Evolutionary conservation across 1,140 invertebrate genomes (phyloP), one percentile per base, ranked within the genome.

Genomic region (Propsilocerus akamusi): DNA sequence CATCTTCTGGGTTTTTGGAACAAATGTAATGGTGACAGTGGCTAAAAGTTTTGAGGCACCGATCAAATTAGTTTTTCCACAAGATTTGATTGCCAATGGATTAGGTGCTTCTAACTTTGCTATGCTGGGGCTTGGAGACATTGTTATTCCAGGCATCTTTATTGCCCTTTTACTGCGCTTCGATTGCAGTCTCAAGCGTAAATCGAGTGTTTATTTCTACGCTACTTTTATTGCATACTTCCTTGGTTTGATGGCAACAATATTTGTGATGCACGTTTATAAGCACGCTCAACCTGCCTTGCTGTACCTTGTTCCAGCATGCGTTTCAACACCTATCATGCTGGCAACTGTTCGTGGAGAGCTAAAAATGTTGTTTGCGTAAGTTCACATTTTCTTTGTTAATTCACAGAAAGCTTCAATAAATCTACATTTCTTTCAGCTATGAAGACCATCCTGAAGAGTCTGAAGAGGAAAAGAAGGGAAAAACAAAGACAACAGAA

Each of bases 1-100:
- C 65, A 89, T 99, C 52, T 99, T 99, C 71, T 99, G 97, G 97
- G 95, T 97, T 12, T 99, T 99, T 75, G 94, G 92, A 49, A 99
- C 96, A 46, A 91, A 99, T 67, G 97, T 99, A 20, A 99, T 99
- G 96, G 63, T 65, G 11, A 97, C 92, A n/a, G 96, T 99, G 4
- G 96, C 96, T n/a, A 98, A 91, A 67, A 93, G 89, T 17, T 99
- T 99, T 67, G 95, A 99, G 68, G 96, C 95, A 1, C 97, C 97
- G 30, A 99, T 99, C 57, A 97, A 99, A 77, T 72, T 99, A 68
- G 86, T 98, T 25, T 99, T 99, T 68, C 97, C 97, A 7, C 94
- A 98, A 77, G 96, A 99, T 68, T 70, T 99, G 23, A 70, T 99
- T 4, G 83, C 91, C 59, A 90, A 92, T 58, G 96, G 97, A 3